Conservation (phyloP, 2,797 vertebrate genomes). For the Sebastes miniatus region DNA sequence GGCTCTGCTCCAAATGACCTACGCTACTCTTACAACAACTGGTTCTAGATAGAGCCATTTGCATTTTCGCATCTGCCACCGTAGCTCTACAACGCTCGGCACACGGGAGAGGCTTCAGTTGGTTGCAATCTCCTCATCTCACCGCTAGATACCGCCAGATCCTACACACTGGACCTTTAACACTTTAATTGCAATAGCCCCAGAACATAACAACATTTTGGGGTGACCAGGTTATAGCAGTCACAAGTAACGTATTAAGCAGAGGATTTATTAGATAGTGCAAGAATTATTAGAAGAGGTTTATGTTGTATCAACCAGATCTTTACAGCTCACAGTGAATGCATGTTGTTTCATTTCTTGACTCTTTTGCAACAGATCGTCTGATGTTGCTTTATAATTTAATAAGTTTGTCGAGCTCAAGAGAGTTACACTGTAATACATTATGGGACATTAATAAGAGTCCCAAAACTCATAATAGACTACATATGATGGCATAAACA, state of each 20-base stretch:
- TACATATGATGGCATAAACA: neutral
- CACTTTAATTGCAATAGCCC: neutral
- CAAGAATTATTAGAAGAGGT: neutral
- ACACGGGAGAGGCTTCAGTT: no score
- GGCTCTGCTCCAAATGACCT: no score
- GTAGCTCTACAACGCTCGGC: no score
- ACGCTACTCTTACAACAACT: no score
- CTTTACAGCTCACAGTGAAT: neutral
- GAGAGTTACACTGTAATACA: neutral
- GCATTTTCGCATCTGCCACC: accelerated
- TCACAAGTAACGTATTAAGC: neutral
- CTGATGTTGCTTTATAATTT: neutral
- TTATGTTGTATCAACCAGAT: neutral
- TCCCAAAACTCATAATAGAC: neutral
- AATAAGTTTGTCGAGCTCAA: neutral
- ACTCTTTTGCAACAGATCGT: neutral
- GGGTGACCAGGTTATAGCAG: neutral
- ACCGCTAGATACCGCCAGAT: no score
- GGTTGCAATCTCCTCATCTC: no score
- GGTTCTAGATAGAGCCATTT: no score
- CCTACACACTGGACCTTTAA: no score
- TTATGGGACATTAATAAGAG: neutral
- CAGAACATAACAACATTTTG: neutral
- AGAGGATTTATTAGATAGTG: neutral
- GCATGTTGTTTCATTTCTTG: neutral